These are phyloP conservation scores for Anas acuta DNA, from an alignment of 2,797 vertebrate genomes.

Conservation along the genomic window DNA sequence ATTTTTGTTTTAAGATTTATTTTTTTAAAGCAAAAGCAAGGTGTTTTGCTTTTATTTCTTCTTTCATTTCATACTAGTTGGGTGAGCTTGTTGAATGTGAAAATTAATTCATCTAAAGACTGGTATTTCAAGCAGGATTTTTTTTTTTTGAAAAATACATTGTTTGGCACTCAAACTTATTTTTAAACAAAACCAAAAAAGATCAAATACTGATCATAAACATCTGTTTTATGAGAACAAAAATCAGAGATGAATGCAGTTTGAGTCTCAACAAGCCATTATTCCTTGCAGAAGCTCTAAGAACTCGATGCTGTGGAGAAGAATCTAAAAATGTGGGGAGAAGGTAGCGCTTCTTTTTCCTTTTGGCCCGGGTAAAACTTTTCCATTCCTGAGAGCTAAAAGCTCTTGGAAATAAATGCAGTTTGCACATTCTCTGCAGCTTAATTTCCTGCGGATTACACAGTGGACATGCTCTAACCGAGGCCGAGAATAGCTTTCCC, in stretches of 20 bases:
- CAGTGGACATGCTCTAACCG: slow-evolving; percentile 12
- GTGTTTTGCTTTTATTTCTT: neutral
- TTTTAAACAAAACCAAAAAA: neutral
- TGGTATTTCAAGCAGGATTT: neutral
- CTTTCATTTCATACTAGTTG: neutral
- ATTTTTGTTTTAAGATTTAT: neutral
- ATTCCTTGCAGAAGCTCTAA: neutral
- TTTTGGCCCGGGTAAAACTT: neutral
- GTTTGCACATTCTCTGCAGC: slow-evolving; percentile 13
- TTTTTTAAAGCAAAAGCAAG: neutral
- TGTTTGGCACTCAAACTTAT: neutral
- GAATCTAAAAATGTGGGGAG: neutral
- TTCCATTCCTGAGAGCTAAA: slow-evolving; percentile 1
- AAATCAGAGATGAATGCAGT: neutral
- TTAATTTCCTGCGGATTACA: slow-evolving; percentile 45
- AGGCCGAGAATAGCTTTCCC: neutral
- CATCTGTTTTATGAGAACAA: neutral
- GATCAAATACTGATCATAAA: neutral
- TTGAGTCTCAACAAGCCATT: neutral
- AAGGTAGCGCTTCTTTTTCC: neutral
- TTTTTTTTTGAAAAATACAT: neutral
- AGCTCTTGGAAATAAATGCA: neutral
- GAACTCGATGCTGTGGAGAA: neutral
- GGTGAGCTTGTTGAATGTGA: neutral
- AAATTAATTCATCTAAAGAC: neutral